Evolutionary conservation across 2,797 vertebrate genomes (phyloP), one percentile per base, ranked within the genome.

Genomic region (Vireo griseus): DNA sequence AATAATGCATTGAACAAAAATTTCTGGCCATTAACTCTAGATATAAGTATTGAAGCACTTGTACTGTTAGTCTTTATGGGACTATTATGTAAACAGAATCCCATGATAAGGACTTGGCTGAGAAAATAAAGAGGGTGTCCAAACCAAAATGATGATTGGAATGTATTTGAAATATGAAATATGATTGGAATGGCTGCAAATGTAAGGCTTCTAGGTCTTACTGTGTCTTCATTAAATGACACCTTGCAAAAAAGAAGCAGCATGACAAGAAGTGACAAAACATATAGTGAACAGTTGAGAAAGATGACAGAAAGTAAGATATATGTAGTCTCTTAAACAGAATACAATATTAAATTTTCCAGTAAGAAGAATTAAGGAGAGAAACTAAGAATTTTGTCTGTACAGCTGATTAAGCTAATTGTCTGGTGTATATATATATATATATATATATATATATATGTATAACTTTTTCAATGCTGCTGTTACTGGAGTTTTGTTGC

Each of bases 1-100:
- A 91, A 72, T 50, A 24, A 91, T 81, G 6, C 8, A 69, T 35
- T 80, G 35, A 83, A 75, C n/a, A 68, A 77, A 87, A 85, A 39
- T 3, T 6, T 67, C 24, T 35, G 10, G 9, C 6, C 14, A 26
- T 66, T 82, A 51, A 31, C 40, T 55, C 31, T 69, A 62, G 37
- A 77, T 73, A 11, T 40, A 48, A n/a, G 16, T 48, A 51, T 6
- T 58, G 48, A 75, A 73, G 19, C 8, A 39, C 7, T 22, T 54
- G 3, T 62, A 29, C 6, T 65, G 3, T 76, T 79, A 76, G 25
- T 61, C 2, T 73, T 87, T 55, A 44, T 82, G 24, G 51, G n/a
- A 51, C 55, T 62, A 6, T 48, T 62, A 52, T 59, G 40, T 75
- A 63, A 80, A 80, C 45, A 67, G 33, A 84, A 31, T 40, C 26